A percentile compares a stretch with the other conserved stretches of the same genome.
Conservation (phyloP, 2,797 vertebrate genomes). For the Intellagama lesueurii region DNA sequence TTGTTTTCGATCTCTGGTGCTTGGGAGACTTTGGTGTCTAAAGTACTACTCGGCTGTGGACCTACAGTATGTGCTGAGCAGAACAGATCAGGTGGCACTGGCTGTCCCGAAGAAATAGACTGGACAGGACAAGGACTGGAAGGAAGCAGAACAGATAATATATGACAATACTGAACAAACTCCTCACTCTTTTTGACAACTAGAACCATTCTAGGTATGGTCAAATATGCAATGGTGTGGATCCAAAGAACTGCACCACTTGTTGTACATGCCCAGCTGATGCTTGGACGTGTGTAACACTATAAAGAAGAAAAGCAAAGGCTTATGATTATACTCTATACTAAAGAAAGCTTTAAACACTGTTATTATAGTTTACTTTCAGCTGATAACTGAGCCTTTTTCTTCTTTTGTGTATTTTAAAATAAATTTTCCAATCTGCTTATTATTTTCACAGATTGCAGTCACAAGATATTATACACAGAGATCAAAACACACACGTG, state of each 20-base stretch:
- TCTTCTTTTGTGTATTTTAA: too few species aligned
- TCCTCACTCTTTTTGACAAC: background rate
- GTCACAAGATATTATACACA: background rate
- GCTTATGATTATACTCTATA: too few species aligned
- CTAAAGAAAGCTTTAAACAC: too few species aligned
- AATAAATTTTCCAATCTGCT: too few species aligned
- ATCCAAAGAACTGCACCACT: background rate
- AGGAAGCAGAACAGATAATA: conserved; percentile 1
- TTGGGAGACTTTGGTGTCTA: background rate
- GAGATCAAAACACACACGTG: fast-evolving
- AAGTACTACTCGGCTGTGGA: background rate
- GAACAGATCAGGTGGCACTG: conserved; percentile 3
- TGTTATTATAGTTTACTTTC: too few species aligned
- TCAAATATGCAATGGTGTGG: background rate
- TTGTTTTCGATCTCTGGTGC: conserved; percentile 21
- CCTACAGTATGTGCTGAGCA: background rate
- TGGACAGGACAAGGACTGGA: conserved; percentile 31
- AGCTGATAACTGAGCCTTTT: too few species aligned
- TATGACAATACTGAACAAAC: background rate
- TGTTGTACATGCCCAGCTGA: background rate
- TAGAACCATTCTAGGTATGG: conserved; percentile 12
- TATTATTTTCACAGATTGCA: too few species aligned
- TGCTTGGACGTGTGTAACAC: background rate
- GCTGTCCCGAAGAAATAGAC: conserved; percentile 16
- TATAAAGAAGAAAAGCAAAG: too few species aligned